Evolutionary conservation across 2,888 invertebrate species (phyloP).

Genomic region (Gymnosoma rotundatum): DNA sequence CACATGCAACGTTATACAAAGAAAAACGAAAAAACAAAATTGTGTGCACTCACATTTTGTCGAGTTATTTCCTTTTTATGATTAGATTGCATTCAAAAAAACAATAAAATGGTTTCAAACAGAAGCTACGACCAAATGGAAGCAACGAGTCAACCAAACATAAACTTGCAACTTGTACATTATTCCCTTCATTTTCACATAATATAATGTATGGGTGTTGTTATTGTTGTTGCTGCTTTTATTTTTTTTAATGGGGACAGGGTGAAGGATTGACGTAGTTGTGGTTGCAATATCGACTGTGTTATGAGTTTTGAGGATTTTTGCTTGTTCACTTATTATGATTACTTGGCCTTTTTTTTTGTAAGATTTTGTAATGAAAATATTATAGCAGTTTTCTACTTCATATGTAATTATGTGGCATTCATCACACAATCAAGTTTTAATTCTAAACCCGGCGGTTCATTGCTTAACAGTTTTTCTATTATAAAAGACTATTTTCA

Average conservation of each 20-base stretch:
- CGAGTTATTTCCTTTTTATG: constrained; percentile 69
- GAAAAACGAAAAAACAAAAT: background rate
- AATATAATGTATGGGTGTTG: constrained; percentile 3
- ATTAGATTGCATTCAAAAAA: constrained; percentile 65
- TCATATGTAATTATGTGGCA: constrained; percentile 59
- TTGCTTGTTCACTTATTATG: constrained; percentile 17
- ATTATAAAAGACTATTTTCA: no score
- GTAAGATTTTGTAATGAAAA: constrained; percentile 43
- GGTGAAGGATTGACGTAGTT: background rate
- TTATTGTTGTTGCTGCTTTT: background rate
- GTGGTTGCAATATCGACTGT: background rate
- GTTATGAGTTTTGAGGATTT: background rate
- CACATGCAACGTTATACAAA: constrained; percentile 38
- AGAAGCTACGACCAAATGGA: constrained; percentile 19
- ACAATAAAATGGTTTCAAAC: background rate
- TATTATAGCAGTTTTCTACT: constrained; percentile 44
- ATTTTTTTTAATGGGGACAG: background rate
- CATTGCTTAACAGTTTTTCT: no score
- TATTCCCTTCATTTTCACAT: constrained; percentile 37
- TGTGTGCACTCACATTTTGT: constrained; percentile 63
- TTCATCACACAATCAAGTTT: constrained; percentile 43
- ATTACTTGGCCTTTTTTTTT: constrained; percentile 9
- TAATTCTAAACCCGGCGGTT: background rate
- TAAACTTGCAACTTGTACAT: constrained; percentile 23
- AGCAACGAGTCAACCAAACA: background rate